Evolutionary conservation across 53 echinoderm and acorn worm species (phyloP).

Genomic region (Zoroaster sp.): DNA sequence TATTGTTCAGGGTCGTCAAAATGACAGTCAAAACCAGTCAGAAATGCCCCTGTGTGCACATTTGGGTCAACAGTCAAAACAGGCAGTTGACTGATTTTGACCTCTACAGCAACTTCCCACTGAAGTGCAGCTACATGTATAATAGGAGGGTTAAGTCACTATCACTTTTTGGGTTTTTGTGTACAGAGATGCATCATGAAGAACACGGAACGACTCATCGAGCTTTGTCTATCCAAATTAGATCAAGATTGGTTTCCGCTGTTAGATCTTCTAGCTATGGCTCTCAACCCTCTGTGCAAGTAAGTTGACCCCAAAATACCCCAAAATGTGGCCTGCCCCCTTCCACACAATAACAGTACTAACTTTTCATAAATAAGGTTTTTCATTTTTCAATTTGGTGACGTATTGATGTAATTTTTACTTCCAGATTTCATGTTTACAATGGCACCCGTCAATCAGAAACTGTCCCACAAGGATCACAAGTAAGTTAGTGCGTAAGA

Average conservation of each 20-base stretch:
- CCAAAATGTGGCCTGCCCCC: not conserved
- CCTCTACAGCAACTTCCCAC: no score
- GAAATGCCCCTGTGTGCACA: no score
- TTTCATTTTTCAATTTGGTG: no score
- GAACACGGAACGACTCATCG: slow-evolving; percentile 91
- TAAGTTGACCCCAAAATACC: slow-evolving; percentile 50
- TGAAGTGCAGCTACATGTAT: no score
- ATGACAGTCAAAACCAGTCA: no score
- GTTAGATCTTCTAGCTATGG: slow-evolving; percentile 87
- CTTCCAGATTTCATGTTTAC: slow-evolving; percentile 91
- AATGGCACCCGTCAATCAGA: slow-evolving; percentile 92
- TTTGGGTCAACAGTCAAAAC: no score
- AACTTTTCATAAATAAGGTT: no score
- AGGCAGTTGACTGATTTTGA: no score
- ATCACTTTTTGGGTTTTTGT: no score
- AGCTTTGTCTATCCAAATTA: slow-evolving; percentile 82
- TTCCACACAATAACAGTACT: not conserved
- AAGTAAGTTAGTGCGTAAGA: slow-evolving; percentile 44
- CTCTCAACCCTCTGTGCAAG: slow-evolving; percentile 98
- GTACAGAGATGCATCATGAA: slow-evolving; percentile 95
- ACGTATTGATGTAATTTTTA: not conserved
- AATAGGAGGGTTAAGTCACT: no score
- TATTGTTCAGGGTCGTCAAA: no score
- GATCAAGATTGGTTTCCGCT: slow-evolving; percentile 95
- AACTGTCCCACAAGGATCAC: slow-evolving; percentile 79